phyloP scores from a whole-genome alignment of 2,888 invertebrate species.

The Ophion slaviceki region DNA sequence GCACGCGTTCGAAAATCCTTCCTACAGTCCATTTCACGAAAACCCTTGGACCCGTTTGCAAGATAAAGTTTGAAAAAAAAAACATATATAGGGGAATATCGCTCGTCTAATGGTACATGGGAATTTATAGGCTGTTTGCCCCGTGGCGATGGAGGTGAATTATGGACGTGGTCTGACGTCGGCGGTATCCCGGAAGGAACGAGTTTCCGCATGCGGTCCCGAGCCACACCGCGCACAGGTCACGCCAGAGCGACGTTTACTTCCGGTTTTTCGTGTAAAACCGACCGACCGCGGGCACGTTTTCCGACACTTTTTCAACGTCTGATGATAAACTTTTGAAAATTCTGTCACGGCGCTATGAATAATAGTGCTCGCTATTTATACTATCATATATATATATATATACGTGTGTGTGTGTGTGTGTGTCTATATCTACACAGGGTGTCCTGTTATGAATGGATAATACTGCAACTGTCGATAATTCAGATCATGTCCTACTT shows the following conservation, averaged over 20 bases:
- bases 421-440: too few species aligned
- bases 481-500: too few species aligned
- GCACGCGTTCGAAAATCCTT: background rate
- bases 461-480: too few species aligned
- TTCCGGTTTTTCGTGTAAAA: slow-evolving; percentile 68
- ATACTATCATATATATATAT: background rate
- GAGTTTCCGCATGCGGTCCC: slow-evolving; percentile 64
- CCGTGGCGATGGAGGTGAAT: slow-evolving; percentile 2
- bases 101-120: background rate
- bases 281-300: slow-evolving; percentile 45
- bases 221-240: slow-evolving; percentile 50
- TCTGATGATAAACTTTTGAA: slow-evolving; percentile 46
- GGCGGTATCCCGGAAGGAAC: slow-evolving; percentile 67
- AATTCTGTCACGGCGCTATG: slow-evolving; percentile 20
- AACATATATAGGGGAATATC: background rate
- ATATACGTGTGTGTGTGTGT: background rate
- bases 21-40: background rate
- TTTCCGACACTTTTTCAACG: slow-evolving; percentile 40
- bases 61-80: background rate
- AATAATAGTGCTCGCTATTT: background rate
- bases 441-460: too few species aligned
- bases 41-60: background rate
- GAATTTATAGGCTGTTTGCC: slow-evolving; percentile 1
- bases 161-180: slow-evolving; percentile 32
- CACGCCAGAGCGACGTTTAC: slow-evolving; percentile 68